A percentile compares a stretch with the other conserved stretches of the same genome.
phyloP scores from a whole-genome alignment of 2,888 invertebrate species.

The Diogma glabrata region DNA sequence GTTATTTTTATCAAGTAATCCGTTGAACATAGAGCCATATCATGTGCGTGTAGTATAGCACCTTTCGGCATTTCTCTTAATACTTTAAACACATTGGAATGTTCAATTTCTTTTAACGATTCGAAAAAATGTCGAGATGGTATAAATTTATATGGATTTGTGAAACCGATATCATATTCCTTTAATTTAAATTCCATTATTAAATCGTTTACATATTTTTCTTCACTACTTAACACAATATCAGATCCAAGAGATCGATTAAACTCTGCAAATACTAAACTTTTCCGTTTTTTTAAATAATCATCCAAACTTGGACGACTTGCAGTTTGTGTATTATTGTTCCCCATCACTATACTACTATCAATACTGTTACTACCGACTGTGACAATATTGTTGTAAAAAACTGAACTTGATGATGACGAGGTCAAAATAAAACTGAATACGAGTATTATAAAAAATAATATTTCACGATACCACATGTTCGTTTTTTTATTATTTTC shows the following conservation, averaged over 20 bases:
- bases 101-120: conserved; percentile 43
- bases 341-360: too few relatives aligned
- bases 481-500: too few relatives aligned
- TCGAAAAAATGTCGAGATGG: conserved; percentile 55
- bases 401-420: too few relatives aligned
- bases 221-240: conserved; percentile 38
- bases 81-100: conserved; percentile 52
- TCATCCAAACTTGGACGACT: conserved; percentile 23
- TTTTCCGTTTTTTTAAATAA: conserved; percentile 31
- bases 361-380: too few relatives aligned
- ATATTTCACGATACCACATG: too few relatives aligned
- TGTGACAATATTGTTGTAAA: too few relatives aligned
- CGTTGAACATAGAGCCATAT: conserved; percentile 48
- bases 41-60: conserved; percentile 56
- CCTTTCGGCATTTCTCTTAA: conserved; percentile 65
- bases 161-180: conserved; percentile 43
- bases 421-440: too few relatives aligned
- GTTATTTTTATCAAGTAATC: conserved; percentile 53
- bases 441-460: too few relatives aligned
- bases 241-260: conserved; percentile 41
- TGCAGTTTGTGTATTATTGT: too few relatives aligned
- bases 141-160: conserved; percentile 45
- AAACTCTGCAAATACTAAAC: conserved; percentile 40
- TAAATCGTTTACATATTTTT: conserved; percentile 42
- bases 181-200: conserved; percentile 45